Evolutionary conservation across 1,140 invertebrate species (phyloP), one percentile per base, ranked within the genome.

Genomic region (Temnothorax nylanderi): DNA sequence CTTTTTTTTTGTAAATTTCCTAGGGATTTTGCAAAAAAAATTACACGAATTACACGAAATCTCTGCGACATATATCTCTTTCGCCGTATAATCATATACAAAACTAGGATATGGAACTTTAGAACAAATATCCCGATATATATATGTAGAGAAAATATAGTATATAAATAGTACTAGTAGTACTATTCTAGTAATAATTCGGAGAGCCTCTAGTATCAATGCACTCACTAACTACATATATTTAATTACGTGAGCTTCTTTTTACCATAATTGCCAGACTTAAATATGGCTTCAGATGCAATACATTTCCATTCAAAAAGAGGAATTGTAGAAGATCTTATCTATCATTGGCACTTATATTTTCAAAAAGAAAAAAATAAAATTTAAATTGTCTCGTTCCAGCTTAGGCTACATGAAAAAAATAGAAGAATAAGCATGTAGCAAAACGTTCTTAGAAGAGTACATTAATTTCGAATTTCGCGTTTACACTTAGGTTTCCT

Each of bases 381-480:
- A 74, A 82, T 75, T 13, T 2, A 64, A 65, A 34, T 60, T 47
- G 18, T 71, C 11, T 49, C 26, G 3, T 71, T 71, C 21, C 5
- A 71, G 10, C 13, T 16, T 88, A 88, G 60, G 56, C 56, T 71
- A 81, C 49, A 44, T 44, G 56, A 85, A 62, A 84, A 26, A 47
- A 76, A 67, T 67, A 54, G 26, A 80, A 86, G 26, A 78, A 77
- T 90, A 90, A 87, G 78, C 72, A 81, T 77, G 81, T 85, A 91
- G 80, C 87, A 85, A 69, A 85, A 89, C 56, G 67, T 87, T 87
- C 47, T 58, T 91, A 85, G 80, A 81, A 89, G 80, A 91, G 72
- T 77, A 47, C 72, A 85, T 85, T 49, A 64, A 74, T 75, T 84
- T 87, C 32, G 60, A 82, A 81, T 60, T 86, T 80, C 44, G 54